Percentiles rank a stretch among this genome's conserved stretches.
These are phyloP conservation scores for Rhyacichthys aspro DNA, from an alignment of 2,797 vertebrate genomes.

Conservation along the genomic window DNA sequence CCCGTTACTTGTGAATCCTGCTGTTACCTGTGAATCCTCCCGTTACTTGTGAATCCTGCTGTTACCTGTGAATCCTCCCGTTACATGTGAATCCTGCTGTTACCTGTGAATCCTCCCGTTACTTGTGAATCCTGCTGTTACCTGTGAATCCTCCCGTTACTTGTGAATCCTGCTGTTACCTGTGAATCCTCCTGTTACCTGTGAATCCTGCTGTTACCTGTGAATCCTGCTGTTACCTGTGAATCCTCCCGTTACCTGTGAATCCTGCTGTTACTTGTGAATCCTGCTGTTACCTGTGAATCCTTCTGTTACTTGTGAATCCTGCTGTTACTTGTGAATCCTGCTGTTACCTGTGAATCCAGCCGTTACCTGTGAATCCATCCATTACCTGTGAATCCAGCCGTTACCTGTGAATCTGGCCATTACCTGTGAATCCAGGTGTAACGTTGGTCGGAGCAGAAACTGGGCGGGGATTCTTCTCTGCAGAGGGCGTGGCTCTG, in stretches of 20 bases:
- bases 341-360: constrained; percentile 49
- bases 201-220: background rate
- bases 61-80: background rate
- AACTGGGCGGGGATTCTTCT: background rate
- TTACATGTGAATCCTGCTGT: background rate
- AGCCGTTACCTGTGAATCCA: background rate
- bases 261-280: background rate
- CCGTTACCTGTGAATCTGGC: constrained; percentile 8
- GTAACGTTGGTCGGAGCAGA: background rate
- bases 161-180: constrained; percentile 22
- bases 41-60: constrained; percentile 45
- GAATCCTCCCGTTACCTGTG: too few relatives aligned
- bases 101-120: constrained; percentile 58
- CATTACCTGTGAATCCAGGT: constrained; percentile 45
- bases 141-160: constrained; percentile 42
- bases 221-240: constrained; percentile 58
- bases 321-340: background rate
- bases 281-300: constrained; percentile 53
- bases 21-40: background rate
- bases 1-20: too few relatives aligned
- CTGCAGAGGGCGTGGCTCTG: background rate
- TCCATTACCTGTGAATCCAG: constrained; percentile 45
- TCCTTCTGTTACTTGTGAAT: too few relatives aligned
- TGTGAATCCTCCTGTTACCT: too few relatives aligned
- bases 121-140: background rate